Evolutionary conservation across 1,140 invertebrate genomes (phyloP).

Genomic region (Eurosta solidaginis): DNA sequence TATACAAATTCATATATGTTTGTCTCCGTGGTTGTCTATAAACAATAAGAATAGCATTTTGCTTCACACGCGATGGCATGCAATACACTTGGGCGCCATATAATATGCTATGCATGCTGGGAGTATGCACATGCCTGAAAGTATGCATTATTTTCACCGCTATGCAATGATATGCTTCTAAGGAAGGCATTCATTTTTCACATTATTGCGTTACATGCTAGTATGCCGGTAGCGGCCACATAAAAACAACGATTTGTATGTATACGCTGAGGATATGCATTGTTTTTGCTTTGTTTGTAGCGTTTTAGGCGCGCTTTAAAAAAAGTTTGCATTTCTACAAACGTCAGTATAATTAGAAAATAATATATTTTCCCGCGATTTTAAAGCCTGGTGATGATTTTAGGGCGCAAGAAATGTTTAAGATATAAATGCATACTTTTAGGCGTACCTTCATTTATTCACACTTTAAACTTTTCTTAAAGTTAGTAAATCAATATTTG

Average conservation of each 20-base stretch:
- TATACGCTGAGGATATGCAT: not conserved
- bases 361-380: too few species aligned
- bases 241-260: too few species aligned
- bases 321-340: not conserved
- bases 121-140: too few species aligned
- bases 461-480: too few species aligned
- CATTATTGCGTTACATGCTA: too few species aligned
- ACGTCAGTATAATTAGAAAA: not conserved
- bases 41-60: not conserved
- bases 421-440: conserved; percentile 1
- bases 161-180: not conserved
- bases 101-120: not conserved
- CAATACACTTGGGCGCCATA: not conserved
- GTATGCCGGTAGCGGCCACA: too few species aligned
- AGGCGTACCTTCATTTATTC: not conserved
- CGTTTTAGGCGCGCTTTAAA: not conserved
- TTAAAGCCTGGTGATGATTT: not conserved
- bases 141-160: not conserved
- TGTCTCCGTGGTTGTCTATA: not conserved
- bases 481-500: not conserved
- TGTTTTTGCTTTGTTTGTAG: not conserved
- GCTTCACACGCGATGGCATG: not conserved
- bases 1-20: not conserved
- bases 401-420: not conserved
- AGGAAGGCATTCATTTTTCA: not conserved